Base-by-base conservation (phyloP, 2,888 invertebrate species). In the Escarpia spicata region DNA sequence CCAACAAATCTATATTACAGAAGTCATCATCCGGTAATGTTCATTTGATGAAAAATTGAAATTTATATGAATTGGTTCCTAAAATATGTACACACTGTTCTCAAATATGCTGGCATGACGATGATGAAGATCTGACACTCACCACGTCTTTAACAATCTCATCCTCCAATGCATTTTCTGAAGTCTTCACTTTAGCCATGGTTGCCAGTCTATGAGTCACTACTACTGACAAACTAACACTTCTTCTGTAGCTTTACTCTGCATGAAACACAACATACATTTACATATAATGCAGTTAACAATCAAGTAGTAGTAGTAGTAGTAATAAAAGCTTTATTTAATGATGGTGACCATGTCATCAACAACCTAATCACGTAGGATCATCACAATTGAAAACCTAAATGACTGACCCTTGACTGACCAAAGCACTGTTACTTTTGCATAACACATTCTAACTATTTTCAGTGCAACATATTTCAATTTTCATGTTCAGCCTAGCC, bases 81-180 rank as follows among this genome's bases (percentile, higher is more conserved):
- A 52, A 52, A 52, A 52, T 12, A 52, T 52, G 12, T 52, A 37
- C n/a, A n/a, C n/a, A n/a, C 52, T 10, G 8, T 52, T 52, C 52
- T 26, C 19, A 75, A 75, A n/a, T 75, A 4, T 26, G 26, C 75
- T 26, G 75, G 26, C n/a, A 19, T 91, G 44, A 91, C 19, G 4
- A 75, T 43, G 26, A 52, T 75, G 19, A 45, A 75, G 4, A 91
- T 44, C 43, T n/a, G 43, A 31, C 10, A 92, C 93, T 93, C 93
- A 95, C 95, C 93, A 95, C 92, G 94, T 95, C 95, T 92, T 94
- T 94, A 91, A 95, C 90, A 31, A 95, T 94, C 92, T 95, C 95
- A n/a, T 95, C 95, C 89, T 95, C 95, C 45, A 94, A 95, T 92
- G 95, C 95, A 31, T 31, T n/a, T 91, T 37, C 43, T 3, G 44